A percentile compares a stretch with the other conserved stretches of the same genome.
These are phyloP conservation scores for Clusia tigrina DNA, from an alignment of 2,888 invertebrate genomes.

Conservation along the genomic window DNA sequence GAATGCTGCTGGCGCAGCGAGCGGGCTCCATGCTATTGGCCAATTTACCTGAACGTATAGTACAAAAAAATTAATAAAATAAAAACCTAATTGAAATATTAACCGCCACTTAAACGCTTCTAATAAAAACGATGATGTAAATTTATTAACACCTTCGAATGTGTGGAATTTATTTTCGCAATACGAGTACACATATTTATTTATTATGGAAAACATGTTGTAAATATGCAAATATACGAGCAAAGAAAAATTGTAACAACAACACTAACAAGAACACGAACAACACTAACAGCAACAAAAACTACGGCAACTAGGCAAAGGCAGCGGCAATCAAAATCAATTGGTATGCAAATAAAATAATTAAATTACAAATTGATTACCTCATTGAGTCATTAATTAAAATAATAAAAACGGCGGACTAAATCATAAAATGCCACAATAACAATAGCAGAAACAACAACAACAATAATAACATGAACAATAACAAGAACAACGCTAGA, in stretches of 20 bases:
- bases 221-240: conserved; percentile 3
- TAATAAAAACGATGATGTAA: conserved; percentile 62
- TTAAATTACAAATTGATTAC: conserved; percentile 61
- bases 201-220: background rate
- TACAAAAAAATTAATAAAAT: conserved; percentile 25
- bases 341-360: conserved; percentile 57
- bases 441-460: conserved; percentile 14
- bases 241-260: background rate
- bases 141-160: conserved; percentile 45
- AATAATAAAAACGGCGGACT: too few species aligned
- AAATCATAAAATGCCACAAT: conserved; percentile 24
- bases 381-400: conserved; percentile 58
- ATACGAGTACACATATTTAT: background rate
- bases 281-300: background rate
- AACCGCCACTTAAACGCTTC: conserved; percentile 30
- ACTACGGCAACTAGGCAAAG: background rate
- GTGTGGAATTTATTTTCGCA: conserved; percentile 1
- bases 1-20: conserved; percentile 19
- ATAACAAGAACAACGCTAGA: too few species aligned
- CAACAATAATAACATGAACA: background rate
- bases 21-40: background rate
- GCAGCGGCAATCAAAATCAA: conserved; percentile 52
- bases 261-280: background rate
- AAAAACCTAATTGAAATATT: conserved; percentile 37
- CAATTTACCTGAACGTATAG: conserved; percentile 4